Evolutionary conservation across 2,888 invertebrate species (phyloP), one percentile per base, ranked within the genome.

Genomic region (Chrysolina americana): DNA sequence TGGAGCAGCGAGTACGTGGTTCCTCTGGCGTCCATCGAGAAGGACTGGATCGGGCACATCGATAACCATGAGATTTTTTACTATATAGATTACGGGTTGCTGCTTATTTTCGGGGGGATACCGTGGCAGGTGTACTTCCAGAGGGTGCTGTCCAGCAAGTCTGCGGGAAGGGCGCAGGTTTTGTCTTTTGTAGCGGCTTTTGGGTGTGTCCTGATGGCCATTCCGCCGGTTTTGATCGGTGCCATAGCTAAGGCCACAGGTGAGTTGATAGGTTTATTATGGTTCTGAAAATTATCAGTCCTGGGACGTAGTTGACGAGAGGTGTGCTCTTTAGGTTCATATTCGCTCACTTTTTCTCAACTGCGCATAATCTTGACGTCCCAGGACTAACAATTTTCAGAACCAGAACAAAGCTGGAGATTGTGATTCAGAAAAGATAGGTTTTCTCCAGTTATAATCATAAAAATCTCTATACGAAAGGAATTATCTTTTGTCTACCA

Each of bases 71-170:
- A 95, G 84, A 92, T 94, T 82, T 95, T 95, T 90, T 93, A 91
- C 82, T 98, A 98, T 87, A 83, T 96, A 68, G 98, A 98, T 89
- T 94, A 95, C 82, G 96, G 96, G 13, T 89, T 98, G 81, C 90
- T 99, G 82, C 90, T 98, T 74, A 90, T 98, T 65, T 97, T 98
- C 84, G 98, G 98, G 19, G 98, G 98, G 59, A 98, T 98, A 82
- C 98, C 98, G 0, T 98, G 98, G 98, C 97, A 98, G 93, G 98
- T 98, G 41, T 99, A 99, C 88, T 99, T 99, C 89, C 99, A 99
- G 91, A 92, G 99, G 56, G 99, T 99, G 68, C 90, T 99, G 83
- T 98, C 98, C 76, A 97, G 98, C 85, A 98, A 97, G 90, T 95
- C 97, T 0, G 98, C 98, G 0, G 93, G 93, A 9, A 93, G 97